phyloP scores from a whole-genome alignment of 1,140 invertebrate species.

The Drosophila repletoides region DNA sequence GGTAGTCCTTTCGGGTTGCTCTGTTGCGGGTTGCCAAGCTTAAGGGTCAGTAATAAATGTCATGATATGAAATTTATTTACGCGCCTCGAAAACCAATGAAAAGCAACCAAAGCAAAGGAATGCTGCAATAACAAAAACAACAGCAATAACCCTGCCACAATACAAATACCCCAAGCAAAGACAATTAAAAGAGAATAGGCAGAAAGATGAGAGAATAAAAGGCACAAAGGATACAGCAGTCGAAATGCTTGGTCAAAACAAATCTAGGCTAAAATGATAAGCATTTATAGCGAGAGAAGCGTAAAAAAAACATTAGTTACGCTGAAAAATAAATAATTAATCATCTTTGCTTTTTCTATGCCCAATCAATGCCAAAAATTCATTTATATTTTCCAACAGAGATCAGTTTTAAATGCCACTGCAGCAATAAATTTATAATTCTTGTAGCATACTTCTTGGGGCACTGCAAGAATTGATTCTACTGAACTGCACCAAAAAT shows the following conservation, averaged over 20 bases:
- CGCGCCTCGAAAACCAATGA: conserved; percentile 67
- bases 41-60: conserved; percentile 79
- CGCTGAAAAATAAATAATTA: neutral
- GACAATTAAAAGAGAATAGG: conserved; percentile 44
- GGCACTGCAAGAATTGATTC: too few species aligned
- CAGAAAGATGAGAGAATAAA: conserved; percentile 20
- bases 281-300: conserved; percentile 5
- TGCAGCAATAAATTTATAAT: too few species aligned
- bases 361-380: too few species aligned
- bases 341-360: too few species aligned
- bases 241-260: conserved; percentile 4
- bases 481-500: too few species aligned
- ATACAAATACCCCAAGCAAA: conserved; percentile 56
- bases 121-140: conserved; percentile 58
- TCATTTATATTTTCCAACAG: too few species aligned
- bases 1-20: neutral
- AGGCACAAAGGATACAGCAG: conserved; percentile 15
- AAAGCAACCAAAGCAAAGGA: conserved; percentile 68
- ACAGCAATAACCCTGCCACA: conserved; percentile 23
- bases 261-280: conserved; percentile 30
- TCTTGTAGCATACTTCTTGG: too few species aligned
- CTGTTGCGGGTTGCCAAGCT: conserved; percentile 48
- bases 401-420: too few species aligned
- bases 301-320: too few species aligned
- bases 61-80: conserved; percentile 80